A percentile compares a stretch with the other conserved stretches of the same genome.
Evolutionary conservation across 1,140 invertebrate species (phyloP).

Genomic region (Batillaria attramentaria): DNA sequence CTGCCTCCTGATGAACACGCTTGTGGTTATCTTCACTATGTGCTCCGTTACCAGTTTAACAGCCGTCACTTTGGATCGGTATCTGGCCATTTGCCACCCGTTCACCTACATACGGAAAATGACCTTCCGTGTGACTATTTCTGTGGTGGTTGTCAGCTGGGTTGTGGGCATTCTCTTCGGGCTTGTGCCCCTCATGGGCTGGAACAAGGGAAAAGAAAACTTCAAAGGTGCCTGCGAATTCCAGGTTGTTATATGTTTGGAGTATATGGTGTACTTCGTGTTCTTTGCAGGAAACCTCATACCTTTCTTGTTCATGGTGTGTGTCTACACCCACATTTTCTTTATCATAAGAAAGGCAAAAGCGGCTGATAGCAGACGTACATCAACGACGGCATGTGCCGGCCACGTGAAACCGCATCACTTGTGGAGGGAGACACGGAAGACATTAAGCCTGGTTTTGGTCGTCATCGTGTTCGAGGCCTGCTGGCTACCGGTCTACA

Average conservation of each 20-base stretch:
- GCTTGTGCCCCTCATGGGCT: conserved; percentile 66
- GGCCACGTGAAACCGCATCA: conserved; percentile 26
- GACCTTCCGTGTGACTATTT: conserved; percentile 51
- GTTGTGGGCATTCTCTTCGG: conserved; percentile 59
- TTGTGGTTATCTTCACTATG: conserved; percentile 66
- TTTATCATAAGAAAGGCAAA: conserved; percentile 48
- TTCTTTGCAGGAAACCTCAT: conserved; percentile 65
- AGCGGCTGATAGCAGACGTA: conserved; percentile 47
- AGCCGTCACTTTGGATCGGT: conserved; percentile 66
- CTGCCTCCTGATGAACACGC: conserved; percentile 66
- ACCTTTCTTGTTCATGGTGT: conserved; percentile 64
- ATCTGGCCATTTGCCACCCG: conserved; percentile 64
- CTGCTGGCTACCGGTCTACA: conserved; percentile 68
- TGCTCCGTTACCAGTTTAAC: conserved; percentile 67
- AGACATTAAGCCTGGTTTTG: conserved; percentile 64
- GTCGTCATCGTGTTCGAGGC: conserved; percentile 64
- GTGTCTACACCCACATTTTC: conserved; percentile 67
- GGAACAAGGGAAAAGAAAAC: conserved; percentile 55
- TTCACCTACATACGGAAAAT: conserved; percentile 61
- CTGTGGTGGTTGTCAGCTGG: conserved; percentile 58
- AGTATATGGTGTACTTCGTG: conserved; percentile 69
- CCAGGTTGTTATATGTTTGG: conserved; percentile 62
- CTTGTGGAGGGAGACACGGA: conserved; percentile 58
- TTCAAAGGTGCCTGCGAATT: conserved; percentile 56
- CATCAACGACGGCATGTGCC: not conserved